These are phyloP conservation scores for Ommatoiulus sabulosus DNA, from an alignment of 2,888 invertebrate genomes.

Conservation along the genomic window DNA sequence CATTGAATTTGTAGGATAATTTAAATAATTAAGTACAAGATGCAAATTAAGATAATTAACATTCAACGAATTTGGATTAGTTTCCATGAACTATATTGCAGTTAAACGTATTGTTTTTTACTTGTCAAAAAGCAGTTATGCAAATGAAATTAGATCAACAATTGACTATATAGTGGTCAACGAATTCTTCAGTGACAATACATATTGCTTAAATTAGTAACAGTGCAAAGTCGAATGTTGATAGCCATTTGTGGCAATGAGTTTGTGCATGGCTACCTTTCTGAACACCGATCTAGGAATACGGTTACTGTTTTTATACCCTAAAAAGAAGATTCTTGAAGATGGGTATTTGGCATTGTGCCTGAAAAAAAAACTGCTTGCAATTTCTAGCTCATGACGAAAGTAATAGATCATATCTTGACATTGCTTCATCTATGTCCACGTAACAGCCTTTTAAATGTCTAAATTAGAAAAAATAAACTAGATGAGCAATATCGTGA, in stretches of 20 bases:
- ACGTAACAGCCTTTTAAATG: conserved; percentile 67
- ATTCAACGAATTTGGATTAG: no score
- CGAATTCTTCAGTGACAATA: neutral
- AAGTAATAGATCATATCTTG: conserved; percentile 63
- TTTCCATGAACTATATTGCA: no score
- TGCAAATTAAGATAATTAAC: no score
- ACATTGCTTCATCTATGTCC: conserved; percentile 66
- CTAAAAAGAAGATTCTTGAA: neutral
- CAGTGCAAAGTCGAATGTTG: neutral
- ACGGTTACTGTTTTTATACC: no score
- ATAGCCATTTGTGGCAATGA: neutral
- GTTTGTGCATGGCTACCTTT: neutral
- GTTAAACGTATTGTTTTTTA: no score
- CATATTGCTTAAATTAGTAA: neutral
- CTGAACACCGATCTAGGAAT: neutral
- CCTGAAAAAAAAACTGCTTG: neutral
- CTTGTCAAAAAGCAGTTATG: neutral
- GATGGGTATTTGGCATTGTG: neutral
- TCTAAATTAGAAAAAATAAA: conserved; percentile 60
- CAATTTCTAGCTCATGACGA: neutral
- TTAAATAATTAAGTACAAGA: no score
- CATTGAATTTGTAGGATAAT: no score
- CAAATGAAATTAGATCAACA: neutral
- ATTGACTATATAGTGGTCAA: neutral
- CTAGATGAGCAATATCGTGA: neutral